phyloP scores from a whole-genome alignment of 2,888 invertebrate genomes.

The Gymnoscelis rufifasciata region DNA sequence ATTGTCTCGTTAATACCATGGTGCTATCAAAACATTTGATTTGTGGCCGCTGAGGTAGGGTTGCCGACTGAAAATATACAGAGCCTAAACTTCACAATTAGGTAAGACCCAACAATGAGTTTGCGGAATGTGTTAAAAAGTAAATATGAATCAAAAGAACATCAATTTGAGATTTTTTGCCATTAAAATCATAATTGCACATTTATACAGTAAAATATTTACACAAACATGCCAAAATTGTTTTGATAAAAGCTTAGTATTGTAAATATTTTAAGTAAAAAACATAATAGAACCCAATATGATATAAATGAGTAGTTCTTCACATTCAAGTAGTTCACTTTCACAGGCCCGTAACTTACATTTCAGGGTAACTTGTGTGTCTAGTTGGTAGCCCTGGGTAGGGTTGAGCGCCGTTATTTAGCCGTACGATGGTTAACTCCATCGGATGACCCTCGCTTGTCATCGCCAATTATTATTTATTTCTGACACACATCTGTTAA shows the following conservation, averaged over 20 bases:
- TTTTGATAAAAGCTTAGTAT: too few relatives aligned
- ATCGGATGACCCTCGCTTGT: slow-evolving; percentile 65
- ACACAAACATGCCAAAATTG: too few relatives aligned
- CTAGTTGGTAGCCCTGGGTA: slow-evolving; percentile 21
- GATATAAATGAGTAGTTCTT: too few relatives aligned
- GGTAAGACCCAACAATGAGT: neutral
- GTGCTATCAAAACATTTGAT: slow-evolving; percentile 80
- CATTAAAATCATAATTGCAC: too few relatives aligned
- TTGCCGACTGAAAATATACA: slow-evolving; percentile 4
- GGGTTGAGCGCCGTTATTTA: slow-evolving; percentile 63
- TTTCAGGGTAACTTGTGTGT: slow-evolving; percentile 1
- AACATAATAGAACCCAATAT: too few relatives aligned
- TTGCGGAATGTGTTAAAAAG: too few relatives aligned
- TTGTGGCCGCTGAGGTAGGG: slow-evolving; percentile 56
- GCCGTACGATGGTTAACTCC: slow-evolving; percentile 61
- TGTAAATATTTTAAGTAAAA: too few relatives aligned
- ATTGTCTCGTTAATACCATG: slow-evolving; percentile 78
- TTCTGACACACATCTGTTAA: slow-evolving; percentile 34
- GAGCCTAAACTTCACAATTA: neutral
- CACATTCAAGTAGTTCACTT: too few relatives aligned
- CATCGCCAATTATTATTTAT: slow-evolving; percentile 56
- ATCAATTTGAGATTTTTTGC: too few relatives aligned
- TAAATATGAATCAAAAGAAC: too few relatives aligned
- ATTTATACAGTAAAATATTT: too few relatives aligned
- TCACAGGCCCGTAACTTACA: neutral